These are phyloP conservation scores for Sarcophaga subvicina DNA, from an alignment of 2,888 invertebrate species.

Conservation along the genomic window DNA sequence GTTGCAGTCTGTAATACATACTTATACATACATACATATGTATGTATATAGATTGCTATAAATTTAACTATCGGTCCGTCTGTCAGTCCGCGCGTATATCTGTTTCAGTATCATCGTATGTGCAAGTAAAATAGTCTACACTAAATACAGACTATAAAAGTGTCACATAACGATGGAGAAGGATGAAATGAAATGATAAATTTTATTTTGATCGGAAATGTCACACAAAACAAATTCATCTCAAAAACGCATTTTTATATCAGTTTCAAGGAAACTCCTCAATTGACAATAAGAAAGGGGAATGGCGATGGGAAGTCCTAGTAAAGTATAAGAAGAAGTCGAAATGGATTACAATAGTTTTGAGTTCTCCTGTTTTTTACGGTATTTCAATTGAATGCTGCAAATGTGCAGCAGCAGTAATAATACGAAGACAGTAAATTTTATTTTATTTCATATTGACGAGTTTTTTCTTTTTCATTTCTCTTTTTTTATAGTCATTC, in stretches of 20 bases:
- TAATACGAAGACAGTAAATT: conserved; percentile 35
- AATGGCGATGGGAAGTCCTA: not conserved
- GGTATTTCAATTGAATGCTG: conserved; percentile 41
- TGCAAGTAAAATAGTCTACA: not conserved
- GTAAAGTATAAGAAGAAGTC: not conserved
- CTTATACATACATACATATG: not conserved
- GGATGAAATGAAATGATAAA: conserved; percentile 52
- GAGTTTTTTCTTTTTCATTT: no score
- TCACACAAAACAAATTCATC: conserved; percentile 33
- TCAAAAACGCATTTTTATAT: conserved; percentile 9
- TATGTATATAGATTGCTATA: not conserved
- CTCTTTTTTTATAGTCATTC: conserved; percentile 47
- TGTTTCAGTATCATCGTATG: not conserved
- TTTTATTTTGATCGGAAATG: conserved; percentile 64
- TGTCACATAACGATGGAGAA: not conserved
- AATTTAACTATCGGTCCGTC: not conserved
- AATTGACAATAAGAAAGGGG: not conserved
- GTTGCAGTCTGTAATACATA: not conserved
- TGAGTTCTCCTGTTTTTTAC: not conserved
- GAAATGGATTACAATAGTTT: conserved; percentile 45
- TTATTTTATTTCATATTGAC: conserved; percentile 19
- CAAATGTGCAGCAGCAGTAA: conserved; percentile 12
- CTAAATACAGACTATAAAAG: conserved; percentile 30
- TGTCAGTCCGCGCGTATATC: not conserved
- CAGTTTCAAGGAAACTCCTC: conserved; percentile 11